These are phyloP conservation scores for Crenuchus spilurus DNA, from an alignment of 2,797 vertebrate species.

Conservation along the genomic window DNA sequence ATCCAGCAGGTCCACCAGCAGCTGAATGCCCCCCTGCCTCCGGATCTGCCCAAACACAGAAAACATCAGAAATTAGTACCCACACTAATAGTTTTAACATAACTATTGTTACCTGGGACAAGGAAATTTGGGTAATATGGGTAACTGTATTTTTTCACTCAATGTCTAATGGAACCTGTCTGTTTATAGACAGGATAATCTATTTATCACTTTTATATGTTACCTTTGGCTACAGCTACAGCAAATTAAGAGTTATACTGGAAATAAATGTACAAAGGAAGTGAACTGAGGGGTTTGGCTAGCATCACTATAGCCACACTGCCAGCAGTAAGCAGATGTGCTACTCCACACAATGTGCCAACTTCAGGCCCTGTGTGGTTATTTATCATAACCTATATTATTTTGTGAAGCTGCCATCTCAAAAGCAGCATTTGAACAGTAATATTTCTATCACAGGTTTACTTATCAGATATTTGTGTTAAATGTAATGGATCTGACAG, in stretches of 20 bases:
- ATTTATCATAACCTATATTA: background rate
- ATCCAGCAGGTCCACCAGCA: slow-evolving; percentile 95
- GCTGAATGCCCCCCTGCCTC: slow-evolving; percentile 95
- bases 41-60: slow-evolving; percentile 81
- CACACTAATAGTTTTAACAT: background rate
- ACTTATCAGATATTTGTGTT: too few relatives aligned
- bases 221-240: slow-evolving; percentile 1
- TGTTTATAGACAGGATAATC: background rate
- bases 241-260: slow-evolving; percentile 11
- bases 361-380: background rate
- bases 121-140: background rate
- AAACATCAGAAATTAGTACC: background rate
- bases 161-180: background rate
- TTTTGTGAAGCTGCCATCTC: background rate
- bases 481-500: too few relatives aligned
- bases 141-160: background rate
- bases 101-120: background rate
- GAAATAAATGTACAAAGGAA: background rate
- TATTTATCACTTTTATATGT: slow-evolving; percentile 9
- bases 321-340: slow-evolving; percentile 32
- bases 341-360: slow-evolving; percentile 5
- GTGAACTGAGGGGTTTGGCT: slow-evolving; percentile 16
- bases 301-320: background rate
- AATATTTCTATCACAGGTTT: too few relatives aligned
- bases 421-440: background rate